Base-by-base conservation (phyloP, 2,113 vertebrate species). In the Hymenochirus boettgeri region DNA sequence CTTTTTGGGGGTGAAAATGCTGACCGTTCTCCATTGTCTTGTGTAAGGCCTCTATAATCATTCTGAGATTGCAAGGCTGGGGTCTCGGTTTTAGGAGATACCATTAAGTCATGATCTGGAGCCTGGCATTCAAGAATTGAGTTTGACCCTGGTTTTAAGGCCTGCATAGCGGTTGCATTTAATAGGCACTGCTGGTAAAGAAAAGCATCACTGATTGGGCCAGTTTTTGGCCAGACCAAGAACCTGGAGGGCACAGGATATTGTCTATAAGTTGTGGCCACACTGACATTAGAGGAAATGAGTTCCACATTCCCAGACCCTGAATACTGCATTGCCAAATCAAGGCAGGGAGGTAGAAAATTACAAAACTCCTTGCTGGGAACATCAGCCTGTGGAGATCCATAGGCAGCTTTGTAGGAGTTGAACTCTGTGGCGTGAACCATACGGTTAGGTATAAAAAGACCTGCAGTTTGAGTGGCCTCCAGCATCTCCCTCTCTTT, bases 401-500 rank as follows among this genome's bases (percentile, higher is more conserved):
- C 90, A 73, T 91, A 98, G 31, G 89, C 83, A 18, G 88, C 76
- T 85, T 96, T 97, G 77, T 91, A 97, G 0, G 92, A 78, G 73
- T 81, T 94, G 73, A 91, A 98, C 18, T 99, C 94, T 1, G 90
- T 76, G 35, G 90, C 89, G 3, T 91, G 91, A 1, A 91, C 81
- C 80, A 93, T 74, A 17, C 72, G 84, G 72, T 74, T 87, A 2
- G 96, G 93, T 59, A 96, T 84, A 52, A 96, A 89, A 18, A 96
- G 85, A 1, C 94, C 83, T 10, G 91, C 70, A 12, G 89, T 79
- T 84, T 94, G 92, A 42, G 86, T 88, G 53, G 85, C 90, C 82
- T 97, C 95, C 76, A 97, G 73, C 78, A 97, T 89, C 82, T 98
- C 95, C 8, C 93, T 90, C 58, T 98, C 95, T 61, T 98, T 99